Conservation (phyloP, 2,888 invertebrate genomes). For the Cosmia pyralina region DNA sequence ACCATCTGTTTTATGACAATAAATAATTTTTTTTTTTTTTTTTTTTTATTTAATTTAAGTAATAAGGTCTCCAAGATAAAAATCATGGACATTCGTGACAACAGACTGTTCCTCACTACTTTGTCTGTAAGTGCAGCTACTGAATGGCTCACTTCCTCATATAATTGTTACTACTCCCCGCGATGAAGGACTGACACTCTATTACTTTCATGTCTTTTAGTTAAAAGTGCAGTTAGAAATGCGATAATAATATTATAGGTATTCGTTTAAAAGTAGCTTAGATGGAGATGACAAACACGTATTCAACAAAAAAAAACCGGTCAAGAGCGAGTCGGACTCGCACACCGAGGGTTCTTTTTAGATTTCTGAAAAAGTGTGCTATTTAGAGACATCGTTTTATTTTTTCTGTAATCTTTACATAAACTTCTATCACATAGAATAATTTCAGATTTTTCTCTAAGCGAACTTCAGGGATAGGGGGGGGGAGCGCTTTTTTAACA, state of each 20-base stretch:
- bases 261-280: not conserved
- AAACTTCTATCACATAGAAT: too few species aligned
- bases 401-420: too few species aligned
- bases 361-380: too few species aligned
- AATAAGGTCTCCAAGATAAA: not conserved
- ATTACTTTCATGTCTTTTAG: conserved; percentile 7
- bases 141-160: conserved; percentile 20
- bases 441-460: too few species aligned
- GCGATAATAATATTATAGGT: not conserved
- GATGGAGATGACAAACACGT: not conserved
- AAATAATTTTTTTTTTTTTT: too few species aligned
- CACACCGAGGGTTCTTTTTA: too few species aligned
- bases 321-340: too few species aligned
- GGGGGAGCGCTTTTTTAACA: too few species aligned
- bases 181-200: conserved; percentile 12
- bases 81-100: conserved; percentile 27
- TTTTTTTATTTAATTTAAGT: too few species aligned
- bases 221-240: not conserved
- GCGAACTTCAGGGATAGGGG: too few species aligned
- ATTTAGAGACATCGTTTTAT: too few species aligned
- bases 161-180: conserved; percentile 15
- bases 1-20: too few species aligned
- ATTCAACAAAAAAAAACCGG: not conserved
- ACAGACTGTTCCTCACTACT: conserved; percentile 14
- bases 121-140: conserved; percentile 20